Evolutionary conservation across 2,888 invertebrate species (phyloP), one percentile per base, ranked within the genome.

Genomic region (Trachelus tabidus): DNA sequence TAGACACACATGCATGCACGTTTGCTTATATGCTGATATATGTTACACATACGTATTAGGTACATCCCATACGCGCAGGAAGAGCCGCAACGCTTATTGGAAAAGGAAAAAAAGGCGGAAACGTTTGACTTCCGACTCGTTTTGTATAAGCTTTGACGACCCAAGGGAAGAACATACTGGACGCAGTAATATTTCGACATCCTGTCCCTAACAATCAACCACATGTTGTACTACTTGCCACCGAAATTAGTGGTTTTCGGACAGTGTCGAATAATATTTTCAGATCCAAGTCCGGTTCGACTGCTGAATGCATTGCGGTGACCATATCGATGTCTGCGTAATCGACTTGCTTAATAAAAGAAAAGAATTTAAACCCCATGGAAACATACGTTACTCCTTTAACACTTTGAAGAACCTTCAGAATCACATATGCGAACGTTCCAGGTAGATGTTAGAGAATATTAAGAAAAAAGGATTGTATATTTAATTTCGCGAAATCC

Each of bases 151-250:
- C 71, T 31, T 31, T 34, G 71, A 33, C 71, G 31, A 71, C 6
- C 71, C 33, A 34, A 31, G 71, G 71, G 31, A 71, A 71, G 71
- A 34, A 31, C 71, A 34, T 71, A 33, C 71, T 34, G 56, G 71
- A 71, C 71, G 9, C 71, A 56, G 56, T 56, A 56, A 56, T 71
- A 71, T 82, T 85, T 85, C 82, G 80, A 86, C 83, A 85, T 86
- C 86, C 86, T 86, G 84, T 78, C 78, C 75, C 82, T 76, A 82
- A 87, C 85, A 85, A 84, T 87, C 82, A 82, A 77, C 87, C 87
- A 87, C 84, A 87, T 87, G 87, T 79, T 80, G 83, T 75, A 75
- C 76, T 77, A 80, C 80, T 77, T 75, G 76, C 77, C 81, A 77
- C 79, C 80, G 79, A 84, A 87, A 87, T 87, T 87, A 85, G 83